Evolutionary conservation across 2,888 invertebrate species (phyloP).

Genomic region (Germaria angustata): DNA sequence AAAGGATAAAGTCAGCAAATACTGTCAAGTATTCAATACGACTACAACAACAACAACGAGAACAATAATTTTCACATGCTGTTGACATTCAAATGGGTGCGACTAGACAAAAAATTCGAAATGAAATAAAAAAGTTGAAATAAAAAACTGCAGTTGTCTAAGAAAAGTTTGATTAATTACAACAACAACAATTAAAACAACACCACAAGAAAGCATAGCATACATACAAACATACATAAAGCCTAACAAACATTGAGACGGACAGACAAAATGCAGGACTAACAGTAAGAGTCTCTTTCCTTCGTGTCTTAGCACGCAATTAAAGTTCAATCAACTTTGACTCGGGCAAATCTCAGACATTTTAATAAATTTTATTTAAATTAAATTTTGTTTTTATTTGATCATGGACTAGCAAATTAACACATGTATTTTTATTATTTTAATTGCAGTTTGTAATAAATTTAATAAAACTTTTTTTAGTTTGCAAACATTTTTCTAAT

Average conservation of each 20-base stretch:
- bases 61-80: conserved; percentile 51
- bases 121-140: neutral
- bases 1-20: conserved; percentile 74
- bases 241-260: neutral
- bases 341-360: conserved; percentile 56
- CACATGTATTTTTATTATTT: neutral
- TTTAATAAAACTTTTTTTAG: neutral
- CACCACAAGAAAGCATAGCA: conserved; percentile 6
- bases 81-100: conserved; percentile 70
- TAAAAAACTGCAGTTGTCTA: neutral
- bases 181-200: conserved; percentile 29
- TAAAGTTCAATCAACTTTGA: conserved; percentile 63
- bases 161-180: conserved; percentile 44
- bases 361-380: neutral
- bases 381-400: neutral
- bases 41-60: conserved; percentile 23
- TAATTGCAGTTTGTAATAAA: neutral
- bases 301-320: conserved; percentile 14
- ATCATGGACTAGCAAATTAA: neutral
- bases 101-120: conserved; percentile 65
- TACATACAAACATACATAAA: neutral
- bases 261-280: neutral
- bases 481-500: neutral
- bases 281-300: conserved; percentile 17
- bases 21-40: conserved; percentile 45